Evolutionary conservation across 1,140 invertebrate species (phyloP), one percentile per base, ranked within the genome.

Genomic region (Latrodectus geometricus): DNA sequence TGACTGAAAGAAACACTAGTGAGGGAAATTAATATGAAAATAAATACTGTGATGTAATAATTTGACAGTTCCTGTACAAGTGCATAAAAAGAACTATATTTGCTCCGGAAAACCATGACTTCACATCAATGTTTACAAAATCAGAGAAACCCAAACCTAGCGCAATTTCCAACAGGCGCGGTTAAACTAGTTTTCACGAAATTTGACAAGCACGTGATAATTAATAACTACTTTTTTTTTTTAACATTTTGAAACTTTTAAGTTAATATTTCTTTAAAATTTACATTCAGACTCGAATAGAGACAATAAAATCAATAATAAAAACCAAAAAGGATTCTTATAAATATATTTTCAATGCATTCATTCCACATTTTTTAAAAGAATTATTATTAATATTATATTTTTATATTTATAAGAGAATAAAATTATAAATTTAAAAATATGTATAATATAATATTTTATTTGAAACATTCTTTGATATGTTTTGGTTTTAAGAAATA

Each of bases 121-220:
- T 61, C 0, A 1, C 8, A 61, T 61, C 1, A 35, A 14, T 61
- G 54, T 61, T 61, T 61, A 61, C 54, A 61, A 35, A 35, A 35
- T 1, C 2, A 35, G 35, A 35, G 35, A 35, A 35, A 35, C 17
- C 17, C 17, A 69, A 69, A 69, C 35, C 35, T 35, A 69, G 68
- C 68, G 68, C 68, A 69, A 74, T 12, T 83, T 83, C 70, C 66
- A 83, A 74, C 73, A 84, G 73, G 65, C 76, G 82, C 82, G 73
- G 82, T 84, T 84, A 68, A n/a, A 49, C 9, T 74, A 11, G n/a
- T 68, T 69, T 35, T 73, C 52, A 81, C 23, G 35, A 81, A 56
- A 80, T 0, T 15, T 61, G 21, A 61, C 14, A 76, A 76, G 52
- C 74, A 76, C 74, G 74, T 76, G 74, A 76, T 76, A 23, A 35